Evolutionary conservation across 2,888 invertebrate species (phyloP), one percentile per base, ranked within the genome.

Genomic region (Scaptodrosophila latifasciaeformis): DNA sequence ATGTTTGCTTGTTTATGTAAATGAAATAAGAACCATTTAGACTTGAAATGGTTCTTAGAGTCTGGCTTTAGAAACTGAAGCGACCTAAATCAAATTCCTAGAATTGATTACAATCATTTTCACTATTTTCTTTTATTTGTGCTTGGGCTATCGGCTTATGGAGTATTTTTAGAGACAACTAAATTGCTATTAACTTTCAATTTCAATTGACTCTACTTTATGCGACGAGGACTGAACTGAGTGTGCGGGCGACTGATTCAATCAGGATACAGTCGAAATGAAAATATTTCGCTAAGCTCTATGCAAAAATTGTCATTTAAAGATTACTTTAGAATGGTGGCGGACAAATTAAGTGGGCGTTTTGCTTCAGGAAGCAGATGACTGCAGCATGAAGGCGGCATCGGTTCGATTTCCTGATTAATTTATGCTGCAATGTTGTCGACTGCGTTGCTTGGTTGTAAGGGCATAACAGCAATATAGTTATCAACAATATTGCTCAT

Each of bases 401-500:
- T n/a, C n/a, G n/a, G n/a, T 64, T 79, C 81, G 76, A 77, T 77
- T 81, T 77, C 76, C 76, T 77, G 79, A 79, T 81, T 81, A 75
- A 77, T 78, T 77, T 77, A 77, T 79, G 72, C n/a, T n/a, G n/a
- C 71, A 78, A 21, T 17, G 61, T 59, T 59, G 59, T 54, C 54
- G 50, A 21, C 39, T 34, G 44, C 34, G 54, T 43, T 52, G 63
- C 51, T 58, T 5, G 55, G 39, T 37, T 31, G 31, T 17, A 21
- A 43, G 69, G 72, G 77, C n/a, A n/a, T n/a, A n/a, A n/a, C 37
- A 37, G 18, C 12, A 12, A 17, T 21, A 1, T 65, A 69, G 74
- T 72, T 72, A 74, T 70, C 72, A 72, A 72, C 74, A 74, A 80
- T 80, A n/a, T n/a, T n/a, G n/a, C n/a, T n/a, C n/a, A n/a, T n/a